These are phyloP conservation scores for Lampris megalopsis DNA, from an alignment of 2,113 vertebrate genomes.

Conservation along the genomic window DNA sequence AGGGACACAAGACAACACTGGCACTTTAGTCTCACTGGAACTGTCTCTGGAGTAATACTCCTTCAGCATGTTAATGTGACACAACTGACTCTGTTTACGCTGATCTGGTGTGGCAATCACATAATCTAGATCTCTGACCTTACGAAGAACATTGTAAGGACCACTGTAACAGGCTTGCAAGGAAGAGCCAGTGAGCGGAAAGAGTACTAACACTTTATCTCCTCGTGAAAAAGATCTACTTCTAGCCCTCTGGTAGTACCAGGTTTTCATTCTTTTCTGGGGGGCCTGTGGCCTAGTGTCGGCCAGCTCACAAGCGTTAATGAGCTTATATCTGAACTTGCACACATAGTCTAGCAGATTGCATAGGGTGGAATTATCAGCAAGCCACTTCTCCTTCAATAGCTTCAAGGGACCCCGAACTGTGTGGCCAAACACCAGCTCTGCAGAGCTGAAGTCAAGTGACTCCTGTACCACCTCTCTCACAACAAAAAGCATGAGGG, in stretches of 20 bases:
- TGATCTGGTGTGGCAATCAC: neutral
- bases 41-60: neutral
- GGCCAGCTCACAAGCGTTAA: neutral
- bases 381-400: neutral
- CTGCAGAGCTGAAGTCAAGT: neutral
- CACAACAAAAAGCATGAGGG: neutral
- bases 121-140: neutral
- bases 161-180: neutral
- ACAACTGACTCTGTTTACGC: neutral
- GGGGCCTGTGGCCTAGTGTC: neutral
- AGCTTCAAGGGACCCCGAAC: constrained; percentile 8
- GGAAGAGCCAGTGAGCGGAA: neutral
- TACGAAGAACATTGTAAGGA: neutral
- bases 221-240: neutral
- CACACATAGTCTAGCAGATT: constrained; percentile 3
- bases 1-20: too few species aligned
- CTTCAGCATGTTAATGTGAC: neutral
- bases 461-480: constrained; percentile 10
- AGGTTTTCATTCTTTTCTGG: constrained; percentile 1
- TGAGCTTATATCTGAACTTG: neutral
- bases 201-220: neutral
- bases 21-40: too few species aligned
- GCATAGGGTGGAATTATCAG: neutral
- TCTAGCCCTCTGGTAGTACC: neutral
- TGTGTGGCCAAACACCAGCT: constrained; percentile 10